phyloP scores from a whole-genome alignment of 1,140 invertebrate species.

The Cataglyphis hispanica region DNA sequence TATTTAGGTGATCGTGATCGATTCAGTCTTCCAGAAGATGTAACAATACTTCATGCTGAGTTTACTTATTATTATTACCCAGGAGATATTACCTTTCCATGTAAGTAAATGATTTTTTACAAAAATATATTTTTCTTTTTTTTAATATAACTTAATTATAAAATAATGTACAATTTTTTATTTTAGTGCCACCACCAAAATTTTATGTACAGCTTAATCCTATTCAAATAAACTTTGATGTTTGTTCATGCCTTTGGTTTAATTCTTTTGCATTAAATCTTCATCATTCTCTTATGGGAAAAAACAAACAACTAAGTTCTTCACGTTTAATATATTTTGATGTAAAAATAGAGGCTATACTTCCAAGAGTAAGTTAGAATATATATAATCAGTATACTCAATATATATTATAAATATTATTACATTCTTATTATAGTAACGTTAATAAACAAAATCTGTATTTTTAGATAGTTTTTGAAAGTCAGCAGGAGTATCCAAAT shows the following conservation, averaged over 20 bases:
- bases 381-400: constrained; percentile 10
- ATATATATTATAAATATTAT: constrained; percentile 4
- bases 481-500: constrained; percentile 89
- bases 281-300: constrained; percentile 89
- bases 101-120: constrained; percentile 87
- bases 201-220: constrained; percentile 97
- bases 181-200: constrained; percentile 95
- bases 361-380: constrained; percentile 91
- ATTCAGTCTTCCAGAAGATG: constrained; percentile 94
- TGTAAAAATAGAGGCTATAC: constrained; percentile 95
- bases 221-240: constrained; percentile 94
- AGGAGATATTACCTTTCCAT: constrained; percentile 96
- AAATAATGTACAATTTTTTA: constrained; percentile 70
- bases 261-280: constrained; percentile 97
- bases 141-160: constrained; percentile 56
- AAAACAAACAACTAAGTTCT: constrained; percentile 82
- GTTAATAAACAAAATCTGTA: constrained; percentile 16
- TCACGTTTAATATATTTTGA: constrained; percentile 92
- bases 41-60: constrained; percentile 96
- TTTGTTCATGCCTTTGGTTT: constrained; percentile 95
- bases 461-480: constrained; percentile 91
- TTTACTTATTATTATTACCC: constrained; percentile 99
- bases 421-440: neutral
- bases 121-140: constrained; percentile 42
- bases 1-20: constrained; percentile 93